Evolutionary conservation across 1,140 invertebrate genomes (phyloP).

Genomic region (Harlomillsia oculata): DNA sequence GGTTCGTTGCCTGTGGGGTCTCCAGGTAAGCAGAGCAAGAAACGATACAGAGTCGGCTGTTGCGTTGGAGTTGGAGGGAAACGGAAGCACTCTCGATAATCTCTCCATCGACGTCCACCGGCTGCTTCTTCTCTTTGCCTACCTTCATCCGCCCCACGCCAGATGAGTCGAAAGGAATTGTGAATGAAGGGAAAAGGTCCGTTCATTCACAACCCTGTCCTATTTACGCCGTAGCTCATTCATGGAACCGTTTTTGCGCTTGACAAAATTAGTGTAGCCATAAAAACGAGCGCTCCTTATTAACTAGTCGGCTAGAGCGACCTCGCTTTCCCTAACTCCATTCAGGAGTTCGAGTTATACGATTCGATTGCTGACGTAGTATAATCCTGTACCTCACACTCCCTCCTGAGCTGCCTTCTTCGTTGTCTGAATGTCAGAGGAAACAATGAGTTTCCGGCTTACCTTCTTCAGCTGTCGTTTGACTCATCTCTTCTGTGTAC

Average conservation of each 20-base stretch:
- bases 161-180: not conserved
- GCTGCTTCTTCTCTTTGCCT: no score
- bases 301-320: not conserved
- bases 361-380: not conserved
- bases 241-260: conserved; percentile 23
- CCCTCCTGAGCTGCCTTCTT: no score
- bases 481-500: not conserved
- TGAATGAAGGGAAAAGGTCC: conserved; percentile 20
- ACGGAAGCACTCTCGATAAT: no score
- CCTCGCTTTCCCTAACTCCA: not conserved
- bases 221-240: conserved; percentile 17
- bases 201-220: conserved; percentile 1
- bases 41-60: no score
- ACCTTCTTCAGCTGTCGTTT: not conserved
- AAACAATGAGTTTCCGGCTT: conserved; percentile 23
- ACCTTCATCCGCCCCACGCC: not conserved
- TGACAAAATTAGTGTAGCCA: conserved; percentile 21
- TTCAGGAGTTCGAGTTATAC: not conserved
- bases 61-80: no score
- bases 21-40: no score
- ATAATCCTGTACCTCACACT: no score
- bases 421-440: conserved; percentile 5
- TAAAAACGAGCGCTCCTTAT: conserved; percentile 5
- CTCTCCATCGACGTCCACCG: no score
- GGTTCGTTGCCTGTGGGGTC: no score